Evolutionary conservation across 2,113 vertebrate species (phyloP), one percentile per base, ranked within the genome.

Genomic region (Tautogolabrus adspersus): DNA sequence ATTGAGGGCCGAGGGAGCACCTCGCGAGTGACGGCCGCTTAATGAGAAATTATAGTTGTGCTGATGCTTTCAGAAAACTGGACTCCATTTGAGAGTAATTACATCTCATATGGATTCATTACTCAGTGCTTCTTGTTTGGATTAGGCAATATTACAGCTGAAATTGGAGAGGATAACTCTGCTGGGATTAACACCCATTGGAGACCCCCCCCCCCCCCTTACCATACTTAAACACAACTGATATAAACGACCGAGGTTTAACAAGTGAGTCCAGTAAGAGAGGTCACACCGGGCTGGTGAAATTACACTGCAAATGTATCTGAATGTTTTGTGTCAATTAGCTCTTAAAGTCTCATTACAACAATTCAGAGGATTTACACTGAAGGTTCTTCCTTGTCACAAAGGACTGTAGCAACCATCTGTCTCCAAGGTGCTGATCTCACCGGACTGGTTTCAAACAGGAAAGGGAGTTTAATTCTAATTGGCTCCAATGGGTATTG

Each of bases 1-100:
- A 92, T 85, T 82, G 76, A 68, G 84, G 84, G 67, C 77, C 72
- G 12, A 49, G 82, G 84, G 79, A 83, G 79, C 77, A 66, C 49
- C 70, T 62, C 66, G 5, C 66, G 83, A 88, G 83, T 87, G 88
- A 88, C 83, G 40, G 89, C 30, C 34, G 64, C 77, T 87, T 89
- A 89, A 89, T 88, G 88, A 90, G 89, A 88, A 90, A 88, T 88
- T 89, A 89, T 75, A 86, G 84, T 68, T 72, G 44, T 82, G 89
- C 87, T 90, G 89, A 92, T 72, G 85, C 69, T 38, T 75, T 73
- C 63, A 84, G 77, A 88, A 88, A 42, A 81, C 46, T 23, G 15
- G 60, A 84, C 61, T 81, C 57, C 83, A 62, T 80, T 84, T 83
- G 66, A 85, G 73, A 58, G 82, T 87, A 85, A 89, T 90, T 90